Percentiles rank a stretch among this genome's conserved stretches.
These are phyloP conservation scores for Apodemia duryi DNA, from an alignment of 2,888 invertebrate genomes.

Conservation along the genomic window DNA sequence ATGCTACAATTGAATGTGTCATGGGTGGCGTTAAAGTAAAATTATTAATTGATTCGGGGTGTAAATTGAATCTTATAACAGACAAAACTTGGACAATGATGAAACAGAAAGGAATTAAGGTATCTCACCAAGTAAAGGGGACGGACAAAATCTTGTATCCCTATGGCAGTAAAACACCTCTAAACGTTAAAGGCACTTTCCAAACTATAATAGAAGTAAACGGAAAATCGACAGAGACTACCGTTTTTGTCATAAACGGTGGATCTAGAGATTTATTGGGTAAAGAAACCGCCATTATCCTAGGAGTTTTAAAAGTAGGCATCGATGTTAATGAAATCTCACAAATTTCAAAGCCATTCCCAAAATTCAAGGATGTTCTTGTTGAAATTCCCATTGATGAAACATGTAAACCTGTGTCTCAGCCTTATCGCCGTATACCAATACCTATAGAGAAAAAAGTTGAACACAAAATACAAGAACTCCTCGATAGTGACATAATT, in stretches of 20 bases:
- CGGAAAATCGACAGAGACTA: no score
- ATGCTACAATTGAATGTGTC: no score
- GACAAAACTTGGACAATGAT: no score
- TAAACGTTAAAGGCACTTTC: no score
- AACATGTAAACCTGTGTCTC: conserved; percentile 26
- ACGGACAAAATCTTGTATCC: no score
- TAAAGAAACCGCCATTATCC: conserved; percentile 24
- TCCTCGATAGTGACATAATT: conserved; percentile 28
- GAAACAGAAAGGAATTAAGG: no score
- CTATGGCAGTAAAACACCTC: no score
- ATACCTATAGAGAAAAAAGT: conserved; percentile 31
- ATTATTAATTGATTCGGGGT: no score
- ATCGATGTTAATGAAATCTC: conserved; percentile 22
- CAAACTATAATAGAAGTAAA: no score
- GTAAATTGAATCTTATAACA: no score
- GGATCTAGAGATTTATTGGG: conserved; percentile 32
- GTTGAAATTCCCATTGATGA: conserved; percentile 31
- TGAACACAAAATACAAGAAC: conserved; percentile 22
- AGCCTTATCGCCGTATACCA: conserved; percentile 28
- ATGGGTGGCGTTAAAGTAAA: no score
- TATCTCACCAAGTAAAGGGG: no score
- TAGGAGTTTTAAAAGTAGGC: conserved; percentile 27
- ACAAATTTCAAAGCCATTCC: conserved; percentile 22
- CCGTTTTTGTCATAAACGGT: conserved; percentile 28
- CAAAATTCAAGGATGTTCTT: conserved; percentile 30